phyloP scores from a whole-genome alignment of 2,888 invertebrate genomes.

The Gerosis bhagava region DNA sequence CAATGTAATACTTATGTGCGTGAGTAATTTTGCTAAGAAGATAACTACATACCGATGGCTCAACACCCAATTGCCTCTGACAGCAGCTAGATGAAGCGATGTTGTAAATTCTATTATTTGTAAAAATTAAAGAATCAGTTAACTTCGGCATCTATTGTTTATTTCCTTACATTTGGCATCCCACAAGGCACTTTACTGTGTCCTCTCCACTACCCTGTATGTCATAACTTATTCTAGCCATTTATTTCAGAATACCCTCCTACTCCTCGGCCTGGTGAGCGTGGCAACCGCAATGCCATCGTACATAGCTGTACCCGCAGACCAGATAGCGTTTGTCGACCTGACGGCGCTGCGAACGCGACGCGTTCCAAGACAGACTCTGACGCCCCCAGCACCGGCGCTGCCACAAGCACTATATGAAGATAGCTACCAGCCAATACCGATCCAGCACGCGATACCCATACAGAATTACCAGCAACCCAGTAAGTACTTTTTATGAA shows the following conservation, averaged over 20 bases:
- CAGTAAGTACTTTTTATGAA: constrained; percentile 59
- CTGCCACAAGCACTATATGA: constrained; percentile 47
- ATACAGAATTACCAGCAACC: constrained; percentile 48
- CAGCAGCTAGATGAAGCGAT: too few species aligned
- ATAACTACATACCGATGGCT: too few species aligned
- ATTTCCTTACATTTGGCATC: too few species aligned
- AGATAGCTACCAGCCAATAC: constrained; percentile 55
- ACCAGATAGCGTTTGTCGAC: constrained; percentile 82
- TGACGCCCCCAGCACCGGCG: constrained; percentile 53
- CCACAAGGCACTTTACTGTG: too few species aligned
- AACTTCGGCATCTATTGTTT: too few species aligned
- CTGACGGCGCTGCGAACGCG: constrained; percentile 62
- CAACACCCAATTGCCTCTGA: too few species aligned
- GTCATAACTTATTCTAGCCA: neutral
- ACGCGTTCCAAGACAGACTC: constrained; percentile 62
- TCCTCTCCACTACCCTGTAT: too few species aligned
- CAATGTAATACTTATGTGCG: too few species aligned
- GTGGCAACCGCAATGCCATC: constrained; percentile 73
- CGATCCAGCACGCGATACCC: constrained; percentile 22
- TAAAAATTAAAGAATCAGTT: too few species aligned
- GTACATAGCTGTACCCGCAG: constrained; percentile 83
- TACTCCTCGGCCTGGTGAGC: constrained; percentile 51
- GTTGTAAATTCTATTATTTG: too few species aligned
- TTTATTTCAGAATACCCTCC: constrained; percentile 53
- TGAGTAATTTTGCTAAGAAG: too few species aligned